Evolutionary conservation across 2,797 vertebrate species (phyloP).

Genomic region (Chiloscyllium punctatum): DNA sequence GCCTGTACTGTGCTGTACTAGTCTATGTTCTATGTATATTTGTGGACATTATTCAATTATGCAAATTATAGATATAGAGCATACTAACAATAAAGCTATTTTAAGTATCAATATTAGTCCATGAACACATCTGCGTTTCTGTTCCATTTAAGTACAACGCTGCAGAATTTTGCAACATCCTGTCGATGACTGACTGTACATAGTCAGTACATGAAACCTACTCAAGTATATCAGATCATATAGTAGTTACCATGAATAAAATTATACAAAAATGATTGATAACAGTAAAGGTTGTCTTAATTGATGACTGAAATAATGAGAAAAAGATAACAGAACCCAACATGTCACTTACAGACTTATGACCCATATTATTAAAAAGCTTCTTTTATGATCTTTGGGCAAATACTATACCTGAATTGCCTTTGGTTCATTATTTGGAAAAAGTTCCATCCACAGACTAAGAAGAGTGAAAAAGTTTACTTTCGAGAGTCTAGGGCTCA

Average conservation of each 20-base stretch:
- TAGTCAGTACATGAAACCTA: neutral
- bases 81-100: neutral
- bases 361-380: neutral
- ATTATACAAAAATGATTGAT: neutral
- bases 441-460: constrained; percentile 93
- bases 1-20: no score
- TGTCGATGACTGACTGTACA: neutral
- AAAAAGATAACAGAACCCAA: neutral
- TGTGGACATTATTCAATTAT: neutral
- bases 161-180: neutral
- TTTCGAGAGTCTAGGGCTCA: constrained; percentile 79
- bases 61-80: neutral
- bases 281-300: neutral
- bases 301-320: neutral
- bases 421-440: constrained; percentile 58
- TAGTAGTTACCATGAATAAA: neutral
- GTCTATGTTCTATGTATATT: neutral
- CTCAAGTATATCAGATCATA: neutral
- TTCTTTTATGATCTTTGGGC: neutral
- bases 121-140: neutral
- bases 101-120: neutral
- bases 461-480: constrained; percentile 85
- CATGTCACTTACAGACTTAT: neutral
- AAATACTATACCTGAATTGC: constrained; percentile 11
- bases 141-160: neutral